phyloP scores from a whole-genome alignment of 2,888 invertebrate genomes.

The Diadegma fenestrale region DNA sequence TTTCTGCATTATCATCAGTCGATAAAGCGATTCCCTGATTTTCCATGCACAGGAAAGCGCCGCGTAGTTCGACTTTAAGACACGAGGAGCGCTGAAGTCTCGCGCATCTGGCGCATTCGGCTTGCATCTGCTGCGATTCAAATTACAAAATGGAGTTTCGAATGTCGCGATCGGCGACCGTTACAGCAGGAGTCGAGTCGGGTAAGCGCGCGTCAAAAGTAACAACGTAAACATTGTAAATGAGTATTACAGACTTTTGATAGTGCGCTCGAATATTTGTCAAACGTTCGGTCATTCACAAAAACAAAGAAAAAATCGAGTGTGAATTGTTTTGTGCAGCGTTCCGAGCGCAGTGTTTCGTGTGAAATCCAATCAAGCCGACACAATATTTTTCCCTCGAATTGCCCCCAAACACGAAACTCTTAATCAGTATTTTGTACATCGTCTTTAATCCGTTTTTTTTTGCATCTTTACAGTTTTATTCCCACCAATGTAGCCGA shows the following conservation, averaged over 20 bases:
- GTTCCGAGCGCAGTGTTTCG: constrained; percentile 29
- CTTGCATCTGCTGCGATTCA: constrained; percentile 50
- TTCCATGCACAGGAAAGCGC: too few species aligned
- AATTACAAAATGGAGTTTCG: constrained; percentile 68
- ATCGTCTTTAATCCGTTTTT: constrained; percentile 7
- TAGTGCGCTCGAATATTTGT: constrained; percentile 7
- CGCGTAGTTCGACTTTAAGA: not conserved
- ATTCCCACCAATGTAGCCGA: constrained; percentile 10
- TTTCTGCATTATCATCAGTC: too few species aligned
- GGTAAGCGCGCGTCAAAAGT: constrained; percentile 48
- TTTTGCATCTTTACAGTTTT: constrained; percentile 42
- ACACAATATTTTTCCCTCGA: constrained; percentile 4
- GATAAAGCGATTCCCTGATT: not conserved
- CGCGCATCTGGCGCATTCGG: constrained; percentile 38
- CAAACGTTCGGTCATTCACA: constrained; percentile 5
- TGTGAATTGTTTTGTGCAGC: constrained; percentile 2
- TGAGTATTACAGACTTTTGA: not conserved
- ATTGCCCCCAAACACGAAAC: constrained; percentile 12
- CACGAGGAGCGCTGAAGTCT: not conserved
- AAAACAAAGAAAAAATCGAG: constrained; percentile 8
- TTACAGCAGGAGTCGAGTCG: constrained; percentile 47
- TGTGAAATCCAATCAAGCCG: not conserved
- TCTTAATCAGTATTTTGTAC: constrained; percentile 33
- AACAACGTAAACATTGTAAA: constrained; percentile 55
- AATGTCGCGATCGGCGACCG: constrained; percentile 42